A percentile compares a stretch with the other conserved stretches of the same genome.
phyloP scores from a whole-genome alignment of 2,888 invertebrate genomes.

The Oscheius myriophilus region DNA sequence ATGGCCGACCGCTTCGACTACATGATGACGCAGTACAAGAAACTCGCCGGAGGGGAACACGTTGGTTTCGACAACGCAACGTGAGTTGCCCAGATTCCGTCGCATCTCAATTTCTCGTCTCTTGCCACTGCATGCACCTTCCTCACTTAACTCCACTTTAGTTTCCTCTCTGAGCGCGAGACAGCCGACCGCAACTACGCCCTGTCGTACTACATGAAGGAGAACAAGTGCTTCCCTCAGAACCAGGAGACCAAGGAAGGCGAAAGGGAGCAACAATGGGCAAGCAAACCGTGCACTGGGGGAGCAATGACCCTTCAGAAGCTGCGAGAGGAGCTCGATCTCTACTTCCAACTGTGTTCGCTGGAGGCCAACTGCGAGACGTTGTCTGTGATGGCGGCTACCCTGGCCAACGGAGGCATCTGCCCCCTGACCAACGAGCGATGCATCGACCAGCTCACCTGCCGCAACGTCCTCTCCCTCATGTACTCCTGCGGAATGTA shows the following conservation, averaged over 20 bases:
- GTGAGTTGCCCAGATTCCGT: too few relatives aligned
- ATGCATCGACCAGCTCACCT: slow-evolving; percentile 77
- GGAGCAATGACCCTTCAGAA: slow-evolving; percentile 1
- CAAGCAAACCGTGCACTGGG: too few relatives aligned
- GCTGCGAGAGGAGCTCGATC: slow-evolving; percentile 73
- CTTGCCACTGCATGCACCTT: slow-evolving; percentile 31
- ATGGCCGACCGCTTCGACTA: slow-evolving; percentile 73
- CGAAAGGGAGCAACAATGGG: slow-evolving; percentile 3
- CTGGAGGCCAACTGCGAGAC: slow-evolving; percentile 94
- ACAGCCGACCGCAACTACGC: slow-evolving; percentile 97
- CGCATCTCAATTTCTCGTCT: background rate
- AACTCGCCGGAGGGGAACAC: slow-evolving; percentile 85
- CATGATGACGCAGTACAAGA: slow-evolving; percentile 71
- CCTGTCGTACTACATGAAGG: slow-evolving; percentile 94
- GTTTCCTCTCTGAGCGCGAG: slow-evolving; percentile 80
- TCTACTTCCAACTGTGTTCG: slow-evolving; percentile 83
- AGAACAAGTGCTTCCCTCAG: slow-evolving; percentile 74
- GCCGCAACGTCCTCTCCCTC: slow-evolving; percentile 94
- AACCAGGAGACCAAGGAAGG: background rate
- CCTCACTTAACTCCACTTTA: slow-evolving; percentile 40
- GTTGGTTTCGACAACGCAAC: slow-evolving; percentile 92
- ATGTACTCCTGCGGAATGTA: slow-evolving; percentile 93
- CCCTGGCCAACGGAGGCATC: slow-evolving; percentile 89
- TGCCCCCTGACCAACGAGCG: slow-evolving; percentile 65
- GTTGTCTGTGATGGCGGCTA: slow-evolving; percentile 91